Percentiles rank a stretch among this genome's conserved stretches.
Conservation (phyloP, 2,888 invertebrate genomes). For the Ethmia dodecea region DNA sequence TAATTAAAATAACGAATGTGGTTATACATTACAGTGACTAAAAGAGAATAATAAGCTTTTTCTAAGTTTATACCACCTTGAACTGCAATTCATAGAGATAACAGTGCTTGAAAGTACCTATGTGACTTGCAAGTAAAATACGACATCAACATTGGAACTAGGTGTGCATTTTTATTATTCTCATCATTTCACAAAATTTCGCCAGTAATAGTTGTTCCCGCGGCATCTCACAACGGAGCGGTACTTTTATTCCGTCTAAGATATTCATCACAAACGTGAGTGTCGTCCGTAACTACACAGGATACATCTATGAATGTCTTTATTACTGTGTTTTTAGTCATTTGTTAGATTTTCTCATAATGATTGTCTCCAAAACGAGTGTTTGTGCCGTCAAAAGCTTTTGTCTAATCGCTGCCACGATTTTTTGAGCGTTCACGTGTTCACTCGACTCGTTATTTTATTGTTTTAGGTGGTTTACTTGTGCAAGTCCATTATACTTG, state of each 20-base stretch:
- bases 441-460: constrained; percentile 19
- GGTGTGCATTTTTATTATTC: constrained; percentile 15
- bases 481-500: no score
- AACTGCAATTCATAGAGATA: no score
- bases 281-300: constrained; percentile 69
- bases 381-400: constrained; percentile 69
- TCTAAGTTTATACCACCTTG: no score
- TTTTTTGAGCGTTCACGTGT: constrained; percentile 39
- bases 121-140: no score
- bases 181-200: constrained; percentile 29
- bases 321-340: constrained; percentile 74
- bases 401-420: constrained; percentile 72
- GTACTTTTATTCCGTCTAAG: constrained; percentile 73
- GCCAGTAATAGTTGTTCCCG: constrained; percentile 53
- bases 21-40: no score
- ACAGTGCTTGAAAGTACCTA: no score
- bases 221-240: constrained; percentile 68
- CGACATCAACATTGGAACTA: no score
- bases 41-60: no score
- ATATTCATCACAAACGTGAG: constrained; percentile 74
- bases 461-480: no score
- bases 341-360: constrained; percentile 77
- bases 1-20: no score
- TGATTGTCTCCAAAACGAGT: constrained; percentile 76
- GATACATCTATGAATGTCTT: constrained; percentile 76